Percentiles rank a stretch among this genome's conserved stretches.
Conservation (phyloP, 1,140 invertebrate species). For the Pseudomyrmex gracilis region DNA sequence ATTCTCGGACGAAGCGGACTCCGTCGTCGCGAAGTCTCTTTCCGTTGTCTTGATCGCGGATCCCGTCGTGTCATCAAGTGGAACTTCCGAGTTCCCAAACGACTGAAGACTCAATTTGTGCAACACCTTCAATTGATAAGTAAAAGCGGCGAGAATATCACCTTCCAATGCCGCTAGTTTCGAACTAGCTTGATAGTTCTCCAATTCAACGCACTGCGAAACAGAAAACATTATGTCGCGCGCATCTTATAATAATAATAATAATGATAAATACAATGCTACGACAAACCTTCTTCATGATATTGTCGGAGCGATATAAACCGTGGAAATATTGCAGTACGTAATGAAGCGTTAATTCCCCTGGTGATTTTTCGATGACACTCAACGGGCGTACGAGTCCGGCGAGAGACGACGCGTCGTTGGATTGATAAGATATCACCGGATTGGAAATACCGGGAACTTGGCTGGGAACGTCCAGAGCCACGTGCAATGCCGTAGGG, state of each 20-base stretch:
- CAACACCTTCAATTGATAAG: slow-evolving; percentile 83
- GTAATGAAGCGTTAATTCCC: slow-evolving; percentile 85
- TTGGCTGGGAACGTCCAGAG: slow-evolving; percentile 83
- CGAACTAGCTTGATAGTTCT: slow-evolving; percentile 85
- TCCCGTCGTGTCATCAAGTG: not conserved
- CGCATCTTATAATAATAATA: too few relatives aligned
- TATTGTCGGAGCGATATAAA: slow-evolving; percentile 85
- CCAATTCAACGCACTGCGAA: slow-evolving; percentile 79
- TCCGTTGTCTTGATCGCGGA: not conserved
- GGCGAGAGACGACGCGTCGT: slow-evolving; percentile 79
- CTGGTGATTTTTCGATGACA: slow-evolving; percentile 77
- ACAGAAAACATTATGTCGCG: not conserved
- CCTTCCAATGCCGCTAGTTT: slow-evolving; percentile 84
- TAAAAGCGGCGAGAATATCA: slow-evolving; percentile 81
- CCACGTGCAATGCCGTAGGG: slow-evolving; percentile 82
- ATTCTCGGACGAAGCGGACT: slow-evolving; percentile 35
- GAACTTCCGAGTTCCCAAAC: slow-evolving; percentile 9
- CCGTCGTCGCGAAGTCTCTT: slow-evolving; percentile 6
- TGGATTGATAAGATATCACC: slow-evolving; percentile 82
- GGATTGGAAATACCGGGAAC: slow-evolving; percentile 83
- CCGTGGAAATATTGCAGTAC: slow-evolving; percentile 86
- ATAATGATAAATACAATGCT: too few relatives aligned
- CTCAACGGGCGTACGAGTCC: slow-evolving; percentile 76
- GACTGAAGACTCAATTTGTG: slow-evolving; percentile 69
- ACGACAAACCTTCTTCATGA: slow-evolving; percentile 81